Evolutionary conservation across 2,888 invertebrate species (phyloP).

Genomic region (Eurois occulta): DNA sequence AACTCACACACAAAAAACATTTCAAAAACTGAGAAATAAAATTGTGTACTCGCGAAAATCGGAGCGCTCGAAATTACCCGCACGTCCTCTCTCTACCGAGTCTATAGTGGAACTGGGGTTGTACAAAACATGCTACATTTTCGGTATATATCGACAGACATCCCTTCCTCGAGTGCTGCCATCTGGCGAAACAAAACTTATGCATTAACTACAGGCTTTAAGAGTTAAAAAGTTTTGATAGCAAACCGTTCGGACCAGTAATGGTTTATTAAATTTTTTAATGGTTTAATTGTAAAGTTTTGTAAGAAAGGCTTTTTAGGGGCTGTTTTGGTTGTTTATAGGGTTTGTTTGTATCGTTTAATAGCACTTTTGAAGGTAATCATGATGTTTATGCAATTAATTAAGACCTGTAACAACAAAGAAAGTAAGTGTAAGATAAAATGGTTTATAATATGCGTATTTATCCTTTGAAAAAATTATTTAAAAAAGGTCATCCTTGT

Average conservation of each 20-base stretch:
- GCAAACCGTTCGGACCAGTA: conserved; percentile 62
- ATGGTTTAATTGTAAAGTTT: conserved; percentile 62
- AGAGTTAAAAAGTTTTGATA: conserved; percentile 71
- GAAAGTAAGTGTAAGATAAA: no score
- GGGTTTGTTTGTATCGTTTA: conserved; percentile 6
- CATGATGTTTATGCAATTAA: conserved; percentile 13
- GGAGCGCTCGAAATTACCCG: conserved; percentile 35
- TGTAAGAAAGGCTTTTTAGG: conserved; percentile 8
- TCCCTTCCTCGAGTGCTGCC: conserved; percentile 66
- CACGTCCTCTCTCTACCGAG: conserved; percentile 64
- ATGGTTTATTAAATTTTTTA: conserved; percentile 60
- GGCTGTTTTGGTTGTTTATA: conserved; percentile 33
- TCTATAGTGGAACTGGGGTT: conserved; percentile 67
- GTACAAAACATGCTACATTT: conserved; percentile 52
- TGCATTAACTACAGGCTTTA: conserved; percentile 70
- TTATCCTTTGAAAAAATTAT: no score
- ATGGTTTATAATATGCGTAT: no score
- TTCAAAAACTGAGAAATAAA: conserved; percentile 36
- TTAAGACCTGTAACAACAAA: no score
- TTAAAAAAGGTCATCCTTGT: no score
- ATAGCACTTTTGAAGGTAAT: conserved; percentile 14
- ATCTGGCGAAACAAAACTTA: conserved; percentile 76
- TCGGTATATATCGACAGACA: conserved; percentile 67
- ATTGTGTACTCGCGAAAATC: conserved; percentile 60
- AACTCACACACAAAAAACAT: conserved; percentile 63